phyloP scores from a whole-genome alignment of 1,140 invertebrate genomes.

The Heliconius nattereri region DNA sequence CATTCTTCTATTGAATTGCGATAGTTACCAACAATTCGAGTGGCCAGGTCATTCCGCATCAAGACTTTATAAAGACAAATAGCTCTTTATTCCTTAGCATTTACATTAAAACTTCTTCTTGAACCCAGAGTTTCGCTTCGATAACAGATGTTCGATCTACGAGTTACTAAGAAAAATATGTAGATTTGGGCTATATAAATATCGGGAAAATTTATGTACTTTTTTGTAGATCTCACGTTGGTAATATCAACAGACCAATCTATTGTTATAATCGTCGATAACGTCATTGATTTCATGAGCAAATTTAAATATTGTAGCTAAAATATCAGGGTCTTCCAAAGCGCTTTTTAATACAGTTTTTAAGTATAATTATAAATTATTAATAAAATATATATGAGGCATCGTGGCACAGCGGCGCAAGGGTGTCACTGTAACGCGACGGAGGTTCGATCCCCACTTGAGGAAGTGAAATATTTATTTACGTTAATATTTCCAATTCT shows the following conservation, averaged over 20 bases:
- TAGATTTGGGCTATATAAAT: not conserved
- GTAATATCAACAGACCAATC: not conserved
- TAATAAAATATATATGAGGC: too few species aligned
- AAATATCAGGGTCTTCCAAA: too few species aligned
- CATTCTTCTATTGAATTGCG: constrained; percentile 38
- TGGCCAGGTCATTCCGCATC: constrained; percentile 46
- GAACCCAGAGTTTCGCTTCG: constrained; percentile 11
- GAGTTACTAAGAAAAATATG: not conserved
- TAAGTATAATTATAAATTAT: too few species aligned
- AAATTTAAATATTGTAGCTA: too few species aligned
- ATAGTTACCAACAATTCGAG: constrained; percentile 43
- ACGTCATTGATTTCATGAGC: too few species aligned
- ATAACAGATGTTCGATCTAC: constrained; percentile 17
- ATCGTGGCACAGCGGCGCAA: too few species aligned
- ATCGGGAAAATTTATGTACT: not conserved
- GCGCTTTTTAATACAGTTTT: too few species aligned
- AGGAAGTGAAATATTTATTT: too few species aligned
- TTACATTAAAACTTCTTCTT: constrained; percentile 64
- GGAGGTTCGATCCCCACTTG: too few species aligned
- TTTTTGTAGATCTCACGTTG: not conserved
- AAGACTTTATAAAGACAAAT: constrained; percentile 68
- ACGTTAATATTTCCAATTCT: too few species aligned
- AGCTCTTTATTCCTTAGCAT: constrained; percentile 65
- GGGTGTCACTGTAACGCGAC: too few species aligned
- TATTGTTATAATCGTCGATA: too few species aligned